These are phyloP conservation scores for Heteractis magnifica DNA, from an alignment of 92 coral and sea anemone genomes.

Conservation along the genomic window DNA sequence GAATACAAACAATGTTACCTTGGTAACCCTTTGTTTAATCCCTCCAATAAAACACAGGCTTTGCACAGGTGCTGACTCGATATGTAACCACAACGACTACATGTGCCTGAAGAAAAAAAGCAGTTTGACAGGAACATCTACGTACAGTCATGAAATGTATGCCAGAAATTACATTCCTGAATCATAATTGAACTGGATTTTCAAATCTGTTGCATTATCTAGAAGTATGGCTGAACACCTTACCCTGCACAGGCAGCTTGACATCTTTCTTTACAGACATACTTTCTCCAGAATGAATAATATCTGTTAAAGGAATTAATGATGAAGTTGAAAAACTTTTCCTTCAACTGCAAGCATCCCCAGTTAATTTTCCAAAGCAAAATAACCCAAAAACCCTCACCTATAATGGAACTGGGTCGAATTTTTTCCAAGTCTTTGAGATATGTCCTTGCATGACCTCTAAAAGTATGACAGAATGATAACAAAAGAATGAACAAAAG, in stretches of 20 bases:
- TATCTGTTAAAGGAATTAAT: slow-evolving; percentile 45
- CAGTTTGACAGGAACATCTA: too few relatives aligned
- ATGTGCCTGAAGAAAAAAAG: slow-evolving; percentile 54
- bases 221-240: background rate
- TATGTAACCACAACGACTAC: slow-evolving; percentile 91
- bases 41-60: slow-evolving; percentile 93
- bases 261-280: slow-evolving; percentile 90
- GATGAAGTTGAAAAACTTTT: background rate
- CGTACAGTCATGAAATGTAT: too few relatives aligned
- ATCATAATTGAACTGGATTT: too few relatives aligned
- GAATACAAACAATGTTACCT: slow-evolving; percentile 40
- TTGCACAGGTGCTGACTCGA: slow-evolving; percentile 93
- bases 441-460: slow-evolving; percentile 93
- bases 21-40: slow-evolving; percentile 91
- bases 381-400: slow-evolving; percentile 28
- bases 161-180: too few relatives aligned
- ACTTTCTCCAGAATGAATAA: slow-evolving; percentile 95
- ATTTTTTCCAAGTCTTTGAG: slow-evolving; percentile 93
- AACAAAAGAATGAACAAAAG: too few relatives aligned
- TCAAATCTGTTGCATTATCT: background rate
- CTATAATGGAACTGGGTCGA: slow-evolving; percentile 89
- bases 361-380: background rate
- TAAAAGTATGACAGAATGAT: slow-evolving; percentile 5
- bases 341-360: background rate
- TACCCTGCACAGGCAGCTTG: slow-evolving; percentile 98